These are phyloP conservation scores for Python bivittatus DNA, from an alignment of 2,113 vertebrate species.

Conservation along the genomic window DNA sequence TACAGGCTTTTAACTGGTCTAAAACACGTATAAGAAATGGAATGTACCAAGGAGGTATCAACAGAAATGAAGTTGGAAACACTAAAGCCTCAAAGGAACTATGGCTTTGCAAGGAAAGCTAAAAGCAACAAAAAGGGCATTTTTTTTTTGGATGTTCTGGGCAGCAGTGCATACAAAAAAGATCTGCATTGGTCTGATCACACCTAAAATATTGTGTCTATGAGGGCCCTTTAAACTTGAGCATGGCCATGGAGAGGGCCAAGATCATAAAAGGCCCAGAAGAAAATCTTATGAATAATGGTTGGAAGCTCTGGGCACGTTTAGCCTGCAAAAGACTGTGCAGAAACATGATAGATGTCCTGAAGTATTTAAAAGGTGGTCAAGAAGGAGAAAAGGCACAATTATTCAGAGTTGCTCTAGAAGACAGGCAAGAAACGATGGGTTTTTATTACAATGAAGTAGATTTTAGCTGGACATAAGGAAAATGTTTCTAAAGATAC, in stretches of 20 bases:
- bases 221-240: neutral
- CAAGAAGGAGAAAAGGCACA: no score
- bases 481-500: neutral
- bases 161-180: neutral
- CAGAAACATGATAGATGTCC: no score
- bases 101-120: no score
- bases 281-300: neutral
- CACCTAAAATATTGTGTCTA: neutral
- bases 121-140: no score
- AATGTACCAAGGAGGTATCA: no score
- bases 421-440: neutral
- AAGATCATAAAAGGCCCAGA: neutral
- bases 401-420: neutral
- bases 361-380: no score
- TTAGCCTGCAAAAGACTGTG: neutral
- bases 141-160: no score
- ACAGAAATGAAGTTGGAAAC: no score
- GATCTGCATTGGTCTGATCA: neutral
- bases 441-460: neutral
- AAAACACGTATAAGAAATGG: no score
- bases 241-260: neutral
- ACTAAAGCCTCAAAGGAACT: no score
- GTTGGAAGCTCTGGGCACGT: neutral
- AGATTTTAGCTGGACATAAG: neutral
- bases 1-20: no score